Evolutionary conservation across 2,888 invertebrate species (phyloP).

Genomic region (Phragmatobia fuliginosa): DNA sequence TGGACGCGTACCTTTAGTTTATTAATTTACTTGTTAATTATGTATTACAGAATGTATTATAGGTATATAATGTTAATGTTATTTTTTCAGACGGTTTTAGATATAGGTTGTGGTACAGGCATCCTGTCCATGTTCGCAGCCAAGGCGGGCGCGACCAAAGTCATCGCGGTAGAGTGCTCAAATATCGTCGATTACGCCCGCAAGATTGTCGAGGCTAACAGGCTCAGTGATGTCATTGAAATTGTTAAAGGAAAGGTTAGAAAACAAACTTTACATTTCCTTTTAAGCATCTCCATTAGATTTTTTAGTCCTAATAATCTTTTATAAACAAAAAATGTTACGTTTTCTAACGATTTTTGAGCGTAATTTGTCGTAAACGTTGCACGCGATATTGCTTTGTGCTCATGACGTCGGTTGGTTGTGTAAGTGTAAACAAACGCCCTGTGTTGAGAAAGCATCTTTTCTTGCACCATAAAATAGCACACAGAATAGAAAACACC

Average conservation of each 20-base stretch:
- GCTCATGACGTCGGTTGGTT: not conserved
- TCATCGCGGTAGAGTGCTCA: constrained; percentile 99
- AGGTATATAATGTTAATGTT: no score
- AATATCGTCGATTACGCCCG: constrained; percentile 99
- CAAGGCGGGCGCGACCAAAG: constrained; percentile 98
- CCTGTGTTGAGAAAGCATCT: no score
- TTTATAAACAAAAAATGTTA: no score
- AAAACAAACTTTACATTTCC: no score
- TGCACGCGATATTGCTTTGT: not conserved
- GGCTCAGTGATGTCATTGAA: constrained; percentile 92
- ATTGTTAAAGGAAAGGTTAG: constrained; percentile 95
- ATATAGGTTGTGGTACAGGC: constrained; percentile 99
- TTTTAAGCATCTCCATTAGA: no score
- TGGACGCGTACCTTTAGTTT: no score
- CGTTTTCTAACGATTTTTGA: not conserved
- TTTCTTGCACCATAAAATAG: no score
- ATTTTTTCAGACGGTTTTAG: constrained; percentile 90
- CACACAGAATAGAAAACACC: no score
- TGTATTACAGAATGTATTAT: no score
- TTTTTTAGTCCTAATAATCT: no score
- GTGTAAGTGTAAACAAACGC: not conserved
- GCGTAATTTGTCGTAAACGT: not conserved
- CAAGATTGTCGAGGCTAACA: constrained; percentile 96
- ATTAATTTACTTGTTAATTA: no score
- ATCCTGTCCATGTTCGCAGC: constrained; percentile 99